Evolutionary conservation across 92 coral and sea anemone genomes (phyloP), one percentile per base, ranked within the genome.

Genomic region (Montipora capitata): DNA sequence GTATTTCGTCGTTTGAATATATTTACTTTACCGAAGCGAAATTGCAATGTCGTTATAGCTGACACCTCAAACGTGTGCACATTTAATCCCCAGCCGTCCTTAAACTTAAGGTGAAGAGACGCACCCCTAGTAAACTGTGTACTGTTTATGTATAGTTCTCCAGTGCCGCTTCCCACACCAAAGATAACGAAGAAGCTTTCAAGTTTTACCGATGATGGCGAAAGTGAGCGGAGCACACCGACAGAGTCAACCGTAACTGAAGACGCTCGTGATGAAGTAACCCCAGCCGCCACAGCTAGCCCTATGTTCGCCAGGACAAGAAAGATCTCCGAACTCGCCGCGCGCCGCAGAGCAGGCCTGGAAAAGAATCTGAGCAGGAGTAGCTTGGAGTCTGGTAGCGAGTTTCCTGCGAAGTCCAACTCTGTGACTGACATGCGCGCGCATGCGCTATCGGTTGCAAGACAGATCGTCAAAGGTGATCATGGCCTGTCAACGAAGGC

Each of bases 271-370:
- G 86, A 83, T 10, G 92, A 85, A 43, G 20, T 65, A 2, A 73
- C 83, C 8, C 79, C 69, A 17, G 68, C 40, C 7, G 72, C 83
- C 11, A 84, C 95, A 3, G 83, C 72, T 16, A 84, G 93, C 35
- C 98, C 98, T 40, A 87, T 95, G 41, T 95, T 95, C 74, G 92
- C 98, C 38, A 91, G 81, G 73, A 95, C 98, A 39, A 87, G 86
- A 64, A 93, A 93, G 73, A 94, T 95, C 44, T 89, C 98, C 17
- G 95, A 93, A 45, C 84, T 95, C 54, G 91, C 98, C 49, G 94
- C 95, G 3, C 94, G 96, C 67, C 90, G 98, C 51, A 93, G 96
- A 62, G 88, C 74, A 2, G 81, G 92, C 65, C 82, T 91, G 86
- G 96, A 93, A 48, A 89, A 82, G 43, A 82, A 84, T 52, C 59